Evolutionary conservation across 1,140 invertebrate species (phyloP), one percentile per base, ranked within the genome.

Genomic region (Drosophila miranda): DNA sequence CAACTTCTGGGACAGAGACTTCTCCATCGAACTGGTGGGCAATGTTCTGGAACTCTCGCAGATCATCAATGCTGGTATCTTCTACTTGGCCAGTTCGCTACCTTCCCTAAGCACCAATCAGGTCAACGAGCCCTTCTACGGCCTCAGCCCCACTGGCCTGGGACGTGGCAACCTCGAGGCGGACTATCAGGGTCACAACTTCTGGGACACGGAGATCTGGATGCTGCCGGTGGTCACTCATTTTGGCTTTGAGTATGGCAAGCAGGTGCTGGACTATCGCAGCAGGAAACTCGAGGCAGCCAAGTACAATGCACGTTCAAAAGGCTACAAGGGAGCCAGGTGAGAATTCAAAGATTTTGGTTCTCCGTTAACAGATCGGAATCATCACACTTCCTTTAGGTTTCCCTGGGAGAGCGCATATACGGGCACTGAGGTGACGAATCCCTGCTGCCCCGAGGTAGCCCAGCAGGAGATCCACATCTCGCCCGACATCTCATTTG

Each of bases 321-420:
- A 69, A 4, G 87, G 87, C 0, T 89, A 75, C n/a, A 64, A 67
- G 34, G 90, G 90, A 13, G 83, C 89, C 16, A 68, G 89, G 74
- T 90, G 28, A 45, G 48, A n/a, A 41, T 1, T 2, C 19, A 19
- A 19, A 19, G 19, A 19, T 19, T 19, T 19, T 19, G 19, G 19
- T 19, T 19, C 19, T 19, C 19, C 2, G 1, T 19, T 19, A 19
- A 19, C 19, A 5, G 23, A 26, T 26, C 23, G 23, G 19, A 11
- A 0, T 11, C 3, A 3, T 23, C 16, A 49, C 23, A 13, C 3
- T 6, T 30, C 8, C 38, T 2, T 11, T 21, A 75, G 63, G 50
- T 91, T 78, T 64, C 93, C 93, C 6, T 93, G 93, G 93, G 93
- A 93, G 76, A 93, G 93, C 66, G 93, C 93, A 7, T 93, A 91